Percentiles rank a stretch among this genome's conserved stretches.
phyloP scores from a whole-genome alignment of 2,113 vertebrate genomes.

The Odontesthes bonariensis region DNA sequence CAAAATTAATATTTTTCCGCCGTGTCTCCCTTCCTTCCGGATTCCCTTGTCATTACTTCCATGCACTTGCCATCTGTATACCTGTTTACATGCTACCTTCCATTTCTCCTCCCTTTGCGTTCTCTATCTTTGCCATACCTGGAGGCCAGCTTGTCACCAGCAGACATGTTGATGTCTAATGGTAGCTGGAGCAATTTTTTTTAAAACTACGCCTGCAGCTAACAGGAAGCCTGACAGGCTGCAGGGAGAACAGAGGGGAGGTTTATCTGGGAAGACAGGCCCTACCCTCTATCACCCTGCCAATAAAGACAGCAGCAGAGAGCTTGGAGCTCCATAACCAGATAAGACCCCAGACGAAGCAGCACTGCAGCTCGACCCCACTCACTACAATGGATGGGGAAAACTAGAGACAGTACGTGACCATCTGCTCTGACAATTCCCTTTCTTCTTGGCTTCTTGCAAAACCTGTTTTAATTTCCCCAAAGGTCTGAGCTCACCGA shows the following conservation, averaged over 20 bases:
- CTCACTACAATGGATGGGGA: slow-evolving; percentile 54
- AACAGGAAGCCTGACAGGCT: slow-evolving; percentile 59
- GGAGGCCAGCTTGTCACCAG: slow-evolving; percentile 63
- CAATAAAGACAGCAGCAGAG: slow-evolving; percentile 67
- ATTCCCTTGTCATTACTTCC: neutral
- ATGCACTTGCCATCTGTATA: slow-evolving; percentile 11
- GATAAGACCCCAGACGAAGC: slow-evolving; percentile 77
- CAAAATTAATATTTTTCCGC: slow-evolving; percentile 12
- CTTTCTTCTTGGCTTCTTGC: neutral
- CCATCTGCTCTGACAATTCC: slow-evolving; percentile 17
- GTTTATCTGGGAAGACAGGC: slow-evolving; percentile 81
- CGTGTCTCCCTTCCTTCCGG: slow-evolving; percentile 20
- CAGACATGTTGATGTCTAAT: slow-evolving; percentile 66
- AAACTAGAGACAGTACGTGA: slow-evolving; percentile 46
- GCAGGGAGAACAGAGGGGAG: slow-evolving; percentile 69
- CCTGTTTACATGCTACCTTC: slow-evolving; percentile 36
- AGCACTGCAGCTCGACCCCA: slow-evolving; percentile 49
- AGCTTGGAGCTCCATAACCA: slow-evolving; percentile 52
- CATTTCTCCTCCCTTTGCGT: slow-evolving; percentile 30
- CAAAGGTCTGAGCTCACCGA: slow-evolving; percentile 15
- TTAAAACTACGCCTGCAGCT: slow-evolving; percentile 50
- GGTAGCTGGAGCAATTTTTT: slow-evolving; percentile 62
- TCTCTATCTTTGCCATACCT: slow-evolving; percentile 59
- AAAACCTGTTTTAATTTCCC: slow-evolving; percentile 41
- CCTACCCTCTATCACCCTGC: slow-evolving; percentile 73